A percentile compares a stretch with the other conserved stretches of the same genome.
phyloP scores from a whole-genome alignment of 2,113 vertebrate species.

The Bos indicus region DNA sequence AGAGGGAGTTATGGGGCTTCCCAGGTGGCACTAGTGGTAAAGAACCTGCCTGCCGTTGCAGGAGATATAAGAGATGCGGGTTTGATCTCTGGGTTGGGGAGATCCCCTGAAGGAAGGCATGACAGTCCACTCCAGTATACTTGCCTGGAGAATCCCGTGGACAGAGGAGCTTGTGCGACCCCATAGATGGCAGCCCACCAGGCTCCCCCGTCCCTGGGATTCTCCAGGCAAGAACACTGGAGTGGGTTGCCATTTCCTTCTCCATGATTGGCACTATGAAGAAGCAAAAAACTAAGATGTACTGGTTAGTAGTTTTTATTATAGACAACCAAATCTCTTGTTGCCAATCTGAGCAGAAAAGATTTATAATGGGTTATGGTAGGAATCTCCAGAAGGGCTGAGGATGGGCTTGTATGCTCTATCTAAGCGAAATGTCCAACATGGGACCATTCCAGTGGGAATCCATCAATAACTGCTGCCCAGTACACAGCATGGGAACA shows the following conservation, averaged over 20 bases:
- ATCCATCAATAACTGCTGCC: fast-evolving
- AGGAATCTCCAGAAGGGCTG: not conserved
- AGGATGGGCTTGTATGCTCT: not conserved
- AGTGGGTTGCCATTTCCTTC: too few relatives aligned
- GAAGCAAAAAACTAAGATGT: not conserved
- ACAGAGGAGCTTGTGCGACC: not conserved
- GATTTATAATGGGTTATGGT: not conserved
- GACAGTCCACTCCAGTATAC: not conserved
- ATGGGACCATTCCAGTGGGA: not conserved
- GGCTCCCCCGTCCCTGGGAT: too few relatives aligned
- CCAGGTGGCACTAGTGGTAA: not conserved
- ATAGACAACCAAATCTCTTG: not conserved
- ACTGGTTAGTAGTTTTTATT: not conserved
- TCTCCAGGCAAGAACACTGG: too few relatives aligned
- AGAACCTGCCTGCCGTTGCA: not conserved
- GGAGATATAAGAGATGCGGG: not conserved
- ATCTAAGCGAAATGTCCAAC: not conserved
- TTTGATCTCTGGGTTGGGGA: not conserved
- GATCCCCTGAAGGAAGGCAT: not conserved
- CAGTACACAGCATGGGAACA: fast-evolving
- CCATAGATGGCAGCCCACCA: too few relatives aligned
- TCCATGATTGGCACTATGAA: not conserved
- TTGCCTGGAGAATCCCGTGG: not conserved
- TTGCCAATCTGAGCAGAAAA: not conserved
- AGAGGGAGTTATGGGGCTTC: not conserved